Conservation (phyloP, 2,888 invertebrate genomes). For the Rosalia funebris region DNA sequence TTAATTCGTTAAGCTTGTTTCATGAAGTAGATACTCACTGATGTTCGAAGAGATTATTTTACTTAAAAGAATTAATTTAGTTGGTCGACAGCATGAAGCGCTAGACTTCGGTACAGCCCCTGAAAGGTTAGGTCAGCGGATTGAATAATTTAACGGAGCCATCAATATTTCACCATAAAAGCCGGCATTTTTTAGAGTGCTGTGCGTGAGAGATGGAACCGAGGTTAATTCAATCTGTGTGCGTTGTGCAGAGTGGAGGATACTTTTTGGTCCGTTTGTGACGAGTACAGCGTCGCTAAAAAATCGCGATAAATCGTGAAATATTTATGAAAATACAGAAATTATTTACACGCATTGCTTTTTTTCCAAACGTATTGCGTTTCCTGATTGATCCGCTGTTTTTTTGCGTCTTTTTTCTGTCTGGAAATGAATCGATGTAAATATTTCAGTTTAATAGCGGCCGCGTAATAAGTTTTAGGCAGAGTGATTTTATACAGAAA, state of each 20-base stretch:
- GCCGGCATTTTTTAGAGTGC: slow-evolving; percentile 49
- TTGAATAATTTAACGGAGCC: slow-evolving; percentile 58
- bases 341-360: slow-evolving; percentile 53
- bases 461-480: slow-evolving; percentile 48
- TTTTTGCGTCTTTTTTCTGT: slow-evolving; percentile 46
- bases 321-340: slow-evolving; percentile 53
- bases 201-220: slow-evolving; percentile 50
- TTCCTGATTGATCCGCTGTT: slow-evolving; percentile 51
- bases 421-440: slow-evolving; percentile 53
- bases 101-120: slow-evolving; percentile 29
- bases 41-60: not conserved
- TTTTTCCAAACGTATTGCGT: slow-evolving; percentile 49
- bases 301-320: slow-evolving; percentile 57
- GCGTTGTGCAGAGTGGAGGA: slow-evolving; percentile 49
- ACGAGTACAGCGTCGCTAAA: slow-evolving; percentile 48
- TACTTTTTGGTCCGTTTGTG: slow-evolving; percentile 54
- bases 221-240: slow-evolving; percentile 57
- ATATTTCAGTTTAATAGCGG: slow-evolving; percentile 54
- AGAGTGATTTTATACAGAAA: slow-evolving; percentile 44
- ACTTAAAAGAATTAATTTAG: slow-evolving; percentile 6
- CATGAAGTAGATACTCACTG: too few relatives aligned
- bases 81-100: slow-evolving; percentile 17
- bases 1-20: too few relatives aligned
- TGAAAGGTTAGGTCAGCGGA: slow-evolving; percentile 56
- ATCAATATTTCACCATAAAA: slow-evolving; percentile 58